Evolutionary conservation across 2,113 vertebrate genomes (phyloP).

Genomic region (Serinus canaria): DNA sequence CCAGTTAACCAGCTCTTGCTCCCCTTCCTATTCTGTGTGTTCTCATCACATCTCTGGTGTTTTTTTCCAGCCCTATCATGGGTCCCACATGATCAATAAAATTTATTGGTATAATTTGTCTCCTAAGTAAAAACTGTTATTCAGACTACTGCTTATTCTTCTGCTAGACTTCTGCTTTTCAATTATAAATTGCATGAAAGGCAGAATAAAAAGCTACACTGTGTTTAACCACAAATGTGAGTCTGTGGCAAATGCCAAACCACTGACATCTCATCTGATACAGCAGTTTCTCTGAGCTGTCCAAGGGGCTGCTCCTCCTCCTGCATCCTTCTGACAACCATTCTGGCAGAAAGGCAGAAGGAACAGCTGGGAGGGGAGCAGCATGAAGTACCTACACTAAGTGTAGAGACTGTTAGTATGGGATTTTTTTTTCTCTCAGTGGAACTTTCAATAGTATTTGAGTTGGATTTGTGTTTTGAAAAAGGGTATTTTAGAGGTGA

Average conservation of each 20-base stretch:
- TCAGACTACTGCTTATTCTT: neutral
- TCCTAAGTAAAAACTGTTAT: neutral
- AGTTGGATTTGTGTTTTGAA: neutral
- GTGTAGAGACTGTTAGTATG: neutral
- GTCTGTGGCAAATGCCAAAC: neutral
- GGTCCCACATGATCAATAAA: neutral
- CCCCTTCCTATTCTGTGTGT: neutral
- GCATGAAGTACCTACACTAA: neutral
- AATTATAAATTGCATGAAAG: neutral
- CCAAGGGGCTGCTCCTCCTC: neutral
- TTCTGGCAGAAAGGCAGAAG: neutral
- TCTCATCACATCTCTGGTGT: neutral
- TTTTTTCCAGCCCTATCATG: neutral
- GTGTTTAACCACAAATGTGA: neutral
- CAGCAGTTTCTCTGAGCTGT: neutral
- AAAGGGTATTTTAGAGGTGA: neutral
- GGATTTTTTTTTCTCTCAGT: neutral
- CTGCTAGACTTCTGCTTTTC: neutral
- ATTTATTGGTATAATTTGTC: neutral
- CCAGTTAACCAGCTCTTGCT: neutral
- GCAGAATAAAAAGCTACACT: neutral
- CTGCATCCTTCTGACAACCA: neutral
- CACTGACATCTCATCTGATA: neutral
- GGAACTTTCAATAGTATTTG: neutral
- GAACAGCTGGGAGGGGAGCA: neutral